Base-by-base conservation (phyloP, 2,113 vertebrate genomes). In the Lepus europaeus region DNA sequence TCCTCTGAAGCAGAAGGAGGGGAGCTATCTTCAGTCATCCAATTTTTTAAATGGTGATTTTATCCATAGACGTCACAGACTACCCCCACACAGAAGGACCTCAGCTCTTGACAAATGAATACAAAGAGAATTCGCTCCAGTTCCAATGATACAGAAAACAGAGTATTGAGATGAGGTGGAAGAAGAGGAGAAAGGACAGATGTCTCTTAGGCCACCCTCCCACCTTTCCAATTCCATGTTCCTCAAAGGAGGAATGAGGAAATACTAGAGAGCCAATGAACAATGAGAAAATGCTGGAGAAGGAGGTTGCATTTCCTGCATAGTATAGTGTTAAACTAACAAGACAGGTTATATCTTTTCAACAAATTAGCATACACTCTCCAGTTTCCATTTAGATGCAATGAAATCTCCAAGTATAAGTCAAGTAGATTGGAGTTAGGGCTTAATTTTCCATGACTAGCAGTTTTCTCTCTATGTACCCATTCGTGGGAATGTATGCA, bases 331-430 rank as follows among this genome's bases (percentile, higher is more conserved):
- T 79, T 92, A 79, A 70, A 77, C 31, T 72, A 87, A 83, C 63
- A 73, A 82, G 93, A 51, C 19, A 83, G n/a, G n/a, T 5, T 78
- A 33, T 74, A 29, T 89, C 61, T 96, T 94, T 88, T 63, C 27
- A 31, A 25, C 27, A 80, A 93, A 87, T 59, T 25, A 72, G 25
- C 78, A 53, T 29, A 63, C 25, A 85, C 82, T 9, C 33, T 74
- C 49, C 78, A 82, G 23, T 90, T 82, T 76, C 76, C 33, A 94
- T 69, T 80, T 27, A 88, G 22, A 68, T 73, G 9, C 80, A 88
- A 61, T 63, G 63, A 77, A 89, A 88, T 95, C 56, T 73, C 49
- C 36, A 76, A 78, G 53, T 29, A 68, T 59, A 93, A 90, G 16
- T 84, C 63, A 39, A 79, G 12, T 27, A 33, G 20, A 33, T 3